phyloP scores from a whole-genome alignment of 2,797 vertebrate species.

The Aselliscus stoliczkanus region DNA sequence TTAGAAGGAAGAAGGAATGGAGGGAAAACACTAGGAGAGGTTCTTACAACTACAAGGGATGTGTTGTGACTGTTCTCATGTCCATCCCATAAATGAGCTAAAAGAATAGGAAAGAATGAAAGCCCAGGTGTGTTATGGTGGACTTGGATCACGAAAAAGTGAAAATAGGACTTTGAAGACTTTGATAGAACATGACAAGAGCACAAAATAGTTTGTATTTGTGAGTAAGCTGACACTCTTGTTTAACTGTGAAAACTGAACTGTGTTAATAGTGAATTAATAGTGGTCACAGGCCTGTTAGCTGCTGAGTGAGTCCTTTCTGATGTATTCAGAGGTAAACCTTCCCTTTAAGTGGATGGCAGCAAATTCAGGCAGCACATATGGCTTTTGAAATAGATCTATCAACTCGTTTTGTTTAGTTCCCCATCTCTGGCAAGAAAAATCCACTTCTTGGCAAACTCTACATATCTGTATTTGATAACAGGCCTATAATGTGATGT shows the following conservation, averaged over 20 bases:
- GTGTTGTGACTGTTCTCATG: background rate
- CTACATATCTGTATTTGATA: background rate
- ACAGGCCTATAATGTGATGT: background rate
- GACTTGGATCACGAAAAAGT: background rate
- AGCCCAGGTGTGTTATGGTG: background rate
- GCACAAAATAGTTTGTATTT: background rate
- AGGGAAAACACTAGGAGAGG: background rate
- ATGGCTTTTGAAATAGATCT: conserved; percentile 9
- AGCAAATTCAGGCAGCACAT: background rate
- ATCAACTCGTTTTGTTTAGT: conserved; percentile 12
- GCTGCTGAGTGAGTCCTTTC: background rate
- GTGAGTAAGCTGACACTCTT: background rate
- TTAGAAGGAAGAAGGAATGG: background rate
- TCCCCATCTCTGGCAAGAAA: background rate
- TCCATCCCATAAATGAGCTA: background rate
- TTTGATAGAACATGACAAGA: background rate
- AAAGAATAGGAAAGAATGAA: background rate
- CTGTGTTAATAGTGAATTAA: background rate
- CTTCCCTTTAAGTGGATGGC: background rate
- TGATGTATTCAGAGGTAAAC: background rate
- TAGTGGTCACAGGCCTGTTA: background rate
- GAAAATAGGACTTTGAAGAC: background rate
- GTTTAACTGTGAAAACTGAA: background rate
- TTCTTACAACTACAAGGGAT: background rate
- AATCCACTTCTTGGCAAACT: background rate